Percentiles rank a stretch among this genome's conserved stretches.
phyloP scores from a whole-genome alignment of 64 coral and sea anemone genomes.

The Montipora efflorescens region DNA sequence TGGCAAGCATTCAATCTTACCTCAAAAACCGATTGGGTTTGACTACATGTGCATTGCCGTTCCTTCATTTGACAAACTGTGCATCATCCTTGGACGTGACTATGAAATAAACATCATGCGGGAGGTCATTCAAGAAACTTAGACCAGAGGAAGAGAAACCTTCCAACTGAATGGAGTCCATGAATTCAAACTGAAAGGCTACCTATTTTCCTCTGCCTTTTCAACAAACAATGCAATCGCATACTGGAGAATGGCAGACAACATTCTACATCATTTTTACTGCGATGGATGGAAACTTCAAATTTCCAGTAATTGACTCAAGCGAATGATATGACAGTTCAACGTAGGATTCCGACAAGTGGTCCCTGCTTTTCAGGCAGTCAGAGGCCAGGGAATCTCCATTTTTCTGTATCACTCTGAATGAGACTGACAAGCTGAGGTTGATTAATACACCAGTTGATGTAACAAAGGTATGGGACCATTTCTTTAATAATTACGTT shows the following conservation, averaged over 20 bases:
- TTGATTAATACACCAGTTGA: conserved; percentile 84
- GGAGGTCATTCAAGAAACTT: conserved; percentile 53
- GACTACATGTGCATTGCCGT: conserved; percentile 46
- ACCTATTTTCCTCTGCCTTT: conserved; percentile 28
- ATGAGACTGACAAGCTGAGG: conserved; percentile 84
- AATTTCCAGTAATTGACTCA: conserved; percentile 37
- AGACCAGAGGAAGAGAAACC: conserved; percentile 40
- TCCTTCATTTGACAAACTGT: not conserved
- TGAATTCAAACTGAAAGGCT: conserved; percentile 34
- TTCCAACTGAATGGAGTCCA: not conserved
- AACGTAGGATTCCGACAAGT: conserved; percentile 57
- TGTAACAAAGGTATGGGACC: not conserved
- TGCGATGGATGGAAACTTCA: conserved; percentile 56
- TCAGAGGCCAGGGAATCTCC: conserved; percentile 57
- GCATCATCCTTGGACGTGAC: conserved; percentile 36
- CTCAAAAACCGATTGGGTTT: conserved; percentile 13
- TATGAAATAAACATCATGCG: conserved; percentile 39
- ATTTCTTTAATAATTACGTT: no score
- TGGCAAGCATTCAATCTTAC: not conserved
- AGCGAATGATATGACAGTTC: conserved; percentile 15
- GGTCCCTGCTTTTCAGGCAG: conserved; percentile 74
- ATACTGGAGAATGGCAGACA: conserved; percentile 38
- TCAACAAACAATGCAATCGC: not conserved
- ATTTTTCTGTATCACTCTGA: conserved; percentile 80
- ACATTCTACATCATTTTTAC: conserved; percentile 43